Base-by-base conservation (phyloP, 2,113 vertebrate species). In the Apodemus speciosus region DNA sequence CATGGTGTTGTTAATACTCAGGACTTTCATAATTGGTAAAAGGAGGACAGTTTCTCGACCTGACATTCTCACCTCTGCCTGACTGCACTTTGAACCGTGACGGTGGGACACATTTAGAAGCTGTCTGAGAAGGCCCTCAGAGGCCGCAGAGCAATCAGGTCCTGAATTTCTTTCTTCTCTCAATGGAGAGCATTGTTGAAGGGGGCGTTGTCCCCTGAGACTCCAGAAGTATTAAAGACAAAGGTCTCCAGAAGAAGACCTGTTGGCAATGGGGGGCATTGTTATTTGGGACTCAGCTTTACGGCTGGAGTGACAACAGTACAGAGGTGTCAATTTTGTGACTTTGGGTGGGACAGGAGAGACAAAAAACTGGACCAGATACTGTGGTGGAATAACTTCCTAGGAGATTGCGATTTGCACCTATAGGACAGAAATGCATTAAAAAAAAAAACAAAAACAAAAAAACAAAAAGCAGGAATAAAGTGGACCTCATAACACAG, bases 271-370 rank as follows among this genome's bases (percentile, higher is more conserved):
- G 58, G 49, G 46, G 68, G 7, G 7, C 53, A 38, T 53, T 85
- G 89, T 88, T 51, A 38, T 75, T 88, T 79, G 73, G 87, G 83
- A 71, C 43, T 72, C 46, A 88, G 20, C 75, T 88, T 90, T 83
- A 71, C 23, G 38, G 20, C 51, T 9, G 56, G 35, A 84, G 72
- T 27, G n/a, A 40, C 75, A 86, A 69, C 20, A 69, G 43, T 10
- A 18, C 64, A 15, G 15, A 77, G 83, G 64, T 9, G 25, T 21
- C 30, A 85, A 27, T 68, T 83, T 64, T 53, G 56, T 66, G 27
- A 64, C 21, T 27, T 4, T 0, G 75, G 38, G 25, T 49, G 13
- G 79, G n/a, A 46, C 62, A 35, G 32, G 56, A 91, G 69, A 9
- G 40, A 40, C 25, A 27, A 25, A n/a, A 46, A 25, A 30, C 7